Conservation (phyloP, 2,888 invertebrate genomes). For the Camponotus fellah region DNA sequence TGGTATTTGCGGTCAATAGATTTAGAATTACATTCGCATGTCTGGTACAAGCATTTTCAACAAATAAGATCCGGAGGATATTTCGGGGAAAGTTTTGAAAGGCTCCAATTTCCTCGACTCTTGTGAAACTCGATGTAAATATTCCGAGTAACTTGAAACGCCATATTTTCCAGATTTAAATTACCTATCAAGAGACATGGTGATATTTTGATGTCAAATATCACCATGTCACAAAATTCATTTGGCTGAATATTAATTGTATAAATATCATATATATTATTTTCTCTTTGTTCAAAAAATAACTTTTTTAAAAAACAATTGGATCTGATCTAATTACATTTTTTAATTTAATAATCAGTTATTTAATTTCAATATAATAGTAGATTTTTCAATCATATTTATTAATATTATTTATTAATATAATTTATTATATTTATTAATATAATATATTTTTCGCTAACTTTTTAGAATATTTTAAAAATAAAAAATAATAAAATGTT, state of each 20-base stretch:
- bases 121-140: background rate
- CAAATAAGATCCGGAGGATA: conserved; percentile 29
- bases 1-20: conserved; percentile 39
- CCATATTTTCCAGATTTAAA: background rate
- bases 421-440: conserved; percentile 2
- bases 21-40: conserved; percentile 26
- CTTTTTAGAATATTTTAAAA: background rate
- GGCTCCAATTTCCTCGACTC: background rate
- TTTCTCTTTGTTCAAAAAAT: background rate
- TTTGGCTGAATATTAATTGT: background rate
- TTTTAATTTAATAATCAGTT: background rate
- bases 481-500: background rate
- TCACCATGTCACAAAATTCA: conserved; percentile 8
- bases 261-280: background rate
- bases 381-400: background rate
- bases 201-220: background rate
- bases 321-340: background rate
- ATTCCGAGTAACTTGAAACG: background rate
- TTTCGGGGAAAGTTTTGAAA: background rate
- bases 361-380: background rate
- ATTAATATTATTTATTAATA: too few species aligned
- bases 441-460: background rate
- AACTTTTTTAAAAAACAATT: background rate
- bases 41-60: conserved; percentile 39
- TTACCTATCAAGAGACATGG: background rate